Evolutionary conservation across 1,140 invertebrate genomes (phyloP).

Genomic region (Drosophila littoralis): DNA sequence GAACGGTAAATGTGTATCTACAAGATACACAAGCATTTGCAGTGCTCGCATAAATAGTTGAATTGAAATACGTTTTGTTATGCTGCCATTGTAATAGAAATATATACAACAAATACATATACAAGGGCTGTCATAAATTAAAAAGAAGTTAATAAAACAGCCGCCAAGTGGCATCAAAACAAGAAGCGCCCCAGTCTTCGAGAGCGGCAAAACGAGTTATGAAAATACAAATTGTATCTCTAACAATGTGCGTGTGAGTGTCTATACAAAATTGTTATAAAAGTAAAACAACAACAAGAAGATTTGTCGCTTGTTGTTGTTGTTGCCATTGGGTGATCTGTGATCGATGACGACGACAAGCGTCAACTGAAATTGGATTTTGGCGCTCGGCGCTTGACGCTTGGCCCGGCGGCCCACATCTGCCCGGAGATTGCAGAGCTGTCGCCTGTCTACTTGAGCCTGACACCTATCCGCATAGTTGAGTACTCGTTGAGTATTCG

Average conservation of each 20-base stretch:
- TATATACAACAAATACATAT: slow-evolving; percentile 36
- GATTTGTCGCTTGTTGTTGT: slow-evolving; percentile 45
- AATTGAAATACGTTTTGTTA: not conserved
- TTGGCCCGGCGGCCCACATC: slow-evolving; percentile 11
- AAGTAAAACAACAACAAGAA: slow-evolving; percentile 38
- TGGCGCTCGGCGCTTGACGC: slow-evolving; percentile 47
- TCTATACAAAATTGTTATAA: slow-evolving; percentile 68
- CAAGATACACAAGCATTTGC: slow-evolving; percentile 1
- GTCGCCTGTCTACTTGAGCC: slow-evolving; percentile 53
- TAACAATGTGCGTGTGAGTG: slow-evolving; percentile 62
- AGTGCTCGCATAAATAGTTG: slow-evolving; percentile 8
- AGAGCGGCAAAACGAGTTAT: slow-evolving; percentile 71
- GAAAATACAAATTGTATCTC: slow-evolving; percentile 76
- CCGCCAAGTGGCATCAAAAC: slow-evolving; percentile 66
- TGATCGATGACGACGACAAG: slow-evolving; percentile 72
- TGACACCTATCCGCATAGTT: slow-evolving; percentile 40
- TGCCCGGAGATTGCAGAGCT: slow-evolving; percentile 13
- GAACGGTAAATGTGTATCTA: slow-evolving; percentile 27
- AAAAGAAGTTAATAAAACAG: slow-evolving; percentile 63
- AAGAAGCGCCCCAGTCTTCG: slow-evolving; percentile 42
- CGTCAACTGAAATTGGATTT: slow-evolving; percentile 75
- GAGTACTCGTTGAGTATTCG: slow-evolving; percentile 24
- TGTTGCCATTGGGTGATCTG: slow-evolving; percentile 54
- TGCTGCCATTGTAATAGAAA: slow-evolving; percentile 32
- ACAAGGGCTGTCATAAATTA: slow-evolving; percentile 54